Evolutionary conservation across 1,140 invertebrate species (phyloP).

Genomic region (Melitaea cinxia): DNA sequence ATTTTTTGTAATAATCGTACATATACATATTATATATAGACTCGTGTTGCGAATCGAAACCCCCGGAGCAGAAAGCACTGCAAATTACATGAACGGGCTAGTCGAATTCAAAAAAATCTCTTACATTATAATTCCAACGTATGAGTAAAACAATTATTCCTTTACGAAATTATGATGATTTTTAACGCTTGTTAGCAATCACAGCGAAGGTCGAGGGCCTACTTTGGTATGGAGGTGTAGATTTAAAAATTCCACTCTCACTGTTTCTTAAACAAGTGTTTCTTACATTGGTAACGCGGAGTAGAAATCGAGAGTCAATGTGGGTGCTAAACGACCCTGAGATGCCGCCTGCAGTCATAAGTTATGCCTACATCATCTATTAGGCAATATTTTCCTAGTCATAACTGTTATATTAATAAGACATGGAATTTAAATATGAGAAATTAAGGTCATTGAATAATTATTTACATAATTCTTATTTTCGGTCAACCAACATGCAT

Average conservation of each 20-base stretch:
- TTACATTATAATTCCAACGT: no score
- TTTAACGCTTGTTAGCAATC: background rate
- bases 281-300: background rate
- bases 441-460: background rate
- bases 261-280: conserved; percentile 8
- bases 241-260: conserved; percentile 2
- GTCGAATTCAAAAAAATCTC: no score
- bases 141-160: background rate
- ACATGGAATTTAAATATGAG: background rate
- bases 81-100: no score
- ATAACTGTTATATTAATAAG: background rate
- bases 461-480: no score
- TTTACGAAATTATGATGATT: background rate
- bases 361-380: conserved; percentile 11
- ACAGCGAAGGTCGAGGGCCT: conserved; percentile 2
- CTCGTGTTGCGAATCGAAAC: no score
- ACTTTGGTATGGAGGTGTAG: background rate
- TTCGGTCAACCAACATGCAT: no score
- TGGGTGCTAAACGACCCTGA: conserved; percentile 45
- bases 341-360: conserved; percentile 30
- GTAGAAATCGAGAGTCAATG: conserved; percentile 30
- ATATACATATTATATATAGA: background rate
- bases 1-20: background rate
- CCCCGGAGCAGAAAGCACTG: no score
- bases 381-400: conserved; percentile 13